These are phyloP conservation scores for Cactoblastis cactorum DNA, from an alignment of 2,888 invertebrate species.

Conservation along the genomic window DNA sequence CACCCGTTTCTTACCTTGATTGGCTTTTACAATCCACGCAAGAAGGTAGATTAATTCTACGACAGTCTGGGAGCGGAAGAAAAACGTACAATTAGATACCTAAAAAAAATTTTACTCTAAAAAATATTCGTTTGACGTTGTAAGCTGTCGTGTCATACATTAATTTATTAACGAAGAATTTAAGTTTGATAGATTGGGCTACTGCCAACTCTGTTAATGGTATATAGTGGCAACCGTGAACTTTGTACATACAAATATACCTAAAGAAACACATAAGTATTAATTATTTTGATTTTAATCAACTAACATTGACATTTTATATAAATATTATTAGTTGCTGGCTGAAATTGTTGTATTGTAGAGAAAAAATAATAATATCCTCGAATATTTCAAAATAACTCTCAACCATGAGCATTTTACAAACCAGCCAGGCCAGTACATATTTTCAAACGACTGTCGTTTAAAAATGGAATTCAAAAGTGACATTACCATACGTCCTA, in stretches of 20 bases:
- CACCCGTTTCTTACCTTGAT: too few relatives aligned
- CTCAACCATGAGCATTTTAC: neutral
- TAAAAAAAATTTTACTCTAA: too few relatives aligned
- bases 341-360: too few relatives aligned
- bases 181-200: neutral
- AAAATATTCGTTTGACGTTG: conserved; percentile 18
- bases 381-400: neutral
- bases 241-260: neutral
- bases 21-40: too few relatives aligned
- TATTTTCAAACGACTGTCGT: neutral
- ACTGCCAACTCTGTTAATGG: too few relatives aligned
- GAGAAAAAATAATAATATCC: neutral
- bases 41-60: too few relatives aligned
- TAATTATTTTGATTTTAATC: too few relatives aligned
- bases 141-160: conserved; percentile 16
- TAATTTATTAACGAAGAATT: conserved; percentile 18
- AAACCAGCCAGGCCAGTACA: neutral
- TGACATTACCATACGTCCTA: conserved; percentile 24
- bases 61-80: too few relatives aligned
- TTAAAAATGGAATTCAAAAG: conserved; percentile 22
- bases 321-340: too few relatives aligned
- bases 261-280: too few relatives aligned
- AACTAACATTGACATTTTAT: too few relatives aligned
- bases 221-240: neutral
- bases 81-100: too few relatives aligned